A percentile compares a stretch with the other conserved stretches of the same genome.
Evolutionary conservation across 2,888 invertebrate genomes (phyloP).

Genomic region (Dorcus parallelipipedus): DNA sequence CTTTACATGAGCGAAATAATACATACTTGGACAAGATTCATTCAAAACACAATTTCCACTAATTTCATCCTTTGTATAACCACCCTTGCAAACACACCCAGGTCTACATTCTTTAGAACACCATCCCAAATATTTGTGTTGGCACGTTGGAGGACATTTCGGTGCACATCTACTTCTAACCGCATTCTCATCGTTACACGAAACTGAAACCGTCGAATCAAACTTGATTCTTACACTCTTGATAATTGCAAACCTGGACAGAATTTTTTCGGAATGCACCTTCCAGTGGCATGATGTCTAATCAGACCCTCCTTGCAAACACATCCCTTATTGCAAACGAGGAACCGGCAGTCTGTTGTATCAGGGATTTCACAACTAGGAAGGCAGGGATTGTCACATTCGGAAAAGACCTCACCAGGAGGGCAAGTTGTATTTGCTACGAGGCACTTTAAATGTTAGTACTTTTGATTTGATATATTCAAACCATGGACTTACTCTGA

Average conservation of each 20-base stretch:
- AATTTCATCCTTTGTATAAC: conserved; percentile 7
- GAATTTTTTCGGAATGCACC: neutral
- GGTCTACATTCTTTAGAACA: conserved; percentile 12
- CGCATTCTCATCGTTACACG: neutral
- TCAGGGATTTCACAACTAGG: neutral
- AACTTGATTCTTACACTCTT: too few relatives aligned
- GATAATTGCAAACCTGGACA: conserved; percentile 3
- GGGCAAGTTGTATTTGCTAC: too few relatives aligned
- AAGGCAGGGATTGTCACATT: neutral
- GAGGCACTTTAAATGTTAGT: too few relatives aligned
- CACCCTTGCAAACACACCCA: conserved; percentile 16
- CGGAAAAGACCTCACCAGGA: too few relatives aligned
- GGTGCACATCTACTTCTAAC: neutral
- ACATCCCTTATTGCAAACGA: conserved; percentile 7
- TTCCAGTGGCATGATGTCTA: conserved; percentile 19
- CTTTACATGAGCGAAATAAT: too few relatives aligned
- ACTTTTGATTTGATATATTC: too few relatives aligned
- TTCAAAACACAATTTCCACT: conserved; percentile 6
- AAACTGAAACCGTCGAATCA: neutral
- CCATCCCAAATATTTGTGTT: neutral
- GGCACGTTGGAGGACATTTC: conserved; percentile 12
- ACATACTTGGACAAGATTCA: neutral
- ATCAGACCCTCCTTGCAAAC: conserved; percentile 4
- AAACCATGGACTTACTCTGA: too few relatives aligned
- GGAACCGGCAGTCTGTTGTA: neutral